These are phyloP conservation scores for Diorhabda elongata DNA, from an alignment of 1,140 invertebrate genomes.

Conservation along the genomic window DNA sequence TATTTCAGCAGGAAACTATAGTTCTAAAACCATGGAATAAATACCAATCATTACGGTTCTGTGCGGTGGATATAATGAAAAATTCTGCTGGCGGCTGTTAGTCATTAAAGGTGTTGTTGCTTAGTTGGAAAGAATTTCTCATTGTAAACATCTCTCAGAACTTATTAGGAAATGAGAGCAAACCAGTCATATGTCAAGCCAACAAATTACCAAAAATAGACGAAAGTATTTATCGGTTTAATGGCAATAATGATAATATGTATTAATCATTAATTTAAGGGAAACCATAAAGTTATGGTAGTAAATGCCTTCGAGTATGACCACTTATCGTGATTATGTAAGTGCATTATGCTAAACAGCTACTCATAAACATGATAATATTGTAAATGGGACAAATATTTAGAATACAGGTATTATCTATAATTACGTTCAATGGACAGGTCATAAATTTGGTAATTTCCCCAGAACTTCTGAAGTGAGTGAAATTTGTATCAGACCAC, in stretches of 20 bases:
- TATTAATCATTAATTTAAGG: neutral
- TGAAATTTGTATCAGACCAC: too few species aligned
- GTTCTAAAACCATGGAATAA: too few species aligned
- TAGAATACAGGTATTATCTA: too few species aligned
- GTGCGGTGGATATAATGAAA: neutral
- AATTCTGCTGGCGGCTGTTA: neutral
- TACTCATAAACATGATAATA: neutral
- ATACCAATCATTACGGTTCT: neutral
- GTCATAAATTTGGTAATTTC: too few species aligned
- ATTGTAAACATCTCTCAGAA: neutral
- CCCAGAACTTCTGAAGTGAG: too few species aligned
- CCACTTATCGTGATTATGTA: neutral
- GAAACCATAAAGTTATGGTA: neutral
- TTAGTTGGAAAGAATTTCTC: neutral
- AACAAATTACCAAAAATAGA: neutral
- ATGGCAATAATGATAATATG: neutral
- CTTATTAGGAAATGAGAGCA: conserved; percentile 15
- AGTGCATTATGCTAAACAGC: neutral
- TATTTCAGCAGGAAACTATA: too few species aligned
- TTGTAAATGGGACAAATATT: too few species aligned
- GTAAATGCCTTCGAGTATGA: neutral
- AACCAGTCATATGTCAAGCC: conserved; percentile 8
- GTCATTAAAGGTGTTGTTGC: conserved; percentile 8
- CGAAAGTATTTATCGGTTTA: neutral
- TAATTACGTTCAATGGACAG: too few species aligned